A percentile compares a stretch with the other conserved stretches of the same genome.
Evolutionary conservation across 2,888 invertebrate species (phyloP).

Genomic region (Plagiodera versicolora): DNA sequence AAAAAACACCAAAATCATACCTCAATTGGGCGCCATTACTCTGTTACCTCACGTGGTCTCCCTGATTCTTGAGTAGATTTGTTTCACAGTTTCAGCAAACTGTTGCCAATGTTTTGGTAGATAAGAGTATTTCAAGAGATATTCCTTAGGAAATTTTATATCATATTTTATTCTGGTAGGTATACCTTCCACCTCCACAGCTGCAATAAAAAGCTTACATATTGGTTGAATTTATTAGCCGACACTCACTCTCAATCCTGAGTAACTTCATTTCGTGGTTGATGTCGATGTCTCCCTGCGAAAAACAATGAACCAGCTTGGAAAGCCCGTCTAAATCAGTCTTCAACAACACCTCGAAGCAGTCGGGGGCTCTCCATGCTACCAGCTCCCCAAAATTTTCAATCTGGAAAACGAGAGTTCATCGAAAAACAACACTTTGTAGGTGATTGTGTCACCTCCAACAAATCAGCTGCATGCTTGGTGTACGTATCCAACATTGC

Average conservation of each 20-base stretch:
- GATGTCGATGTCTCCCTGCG: conserved; percentile 71
- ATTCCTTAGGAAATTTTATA: conserved; percentile 53
- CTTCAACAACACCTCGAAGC: conserved; percentile 74
- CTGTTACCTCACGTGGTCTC: conserved; percentile 42
- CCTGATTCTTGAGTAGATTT: conserved; percentile 47
- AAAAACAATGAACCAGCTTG: conserved; percentile 70
- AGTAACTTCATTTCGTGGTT: conserved; percentile 76
- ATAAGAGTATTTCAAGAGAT: conserved; percentile 47
- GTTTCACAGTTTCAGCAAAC: conserved; percentile 45
- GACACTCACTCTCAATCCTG: conserved; percentile 74
- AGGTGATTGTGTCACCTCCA: conserved; percentile 40
- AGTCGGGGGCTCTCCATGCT: conserved; percentile 78
- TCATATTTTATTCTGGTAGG: conserved; percentile 59
- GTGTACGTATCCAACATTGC: conserved; percentile 46
- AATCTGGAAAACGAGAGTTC: conserved; percentile 58
- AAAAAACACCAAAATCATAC: conserved; percentile 18
- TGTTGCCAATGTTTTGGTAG: conserved; percentile 47
- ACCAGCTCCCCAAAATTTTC: conserved; percentile 77
- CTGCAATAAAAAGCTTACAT: conserved; percentile 49
- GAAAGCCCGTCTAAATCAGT: conserved; percentile 77
- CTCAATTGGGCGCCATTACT: no score
- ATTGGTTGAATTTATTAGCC: background rate
- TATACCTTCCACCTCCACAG: conserved; percentile 62
- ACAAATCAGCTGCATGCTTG: conserved; percentile 47
- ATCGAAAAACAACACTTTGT: background rate